Evolutionary conservation across 2,113 vertebrate genomes (phyloP), one percentile per base, ranked within the genome.

Genomic region (Porphyrio hochstetteri): DNA sequence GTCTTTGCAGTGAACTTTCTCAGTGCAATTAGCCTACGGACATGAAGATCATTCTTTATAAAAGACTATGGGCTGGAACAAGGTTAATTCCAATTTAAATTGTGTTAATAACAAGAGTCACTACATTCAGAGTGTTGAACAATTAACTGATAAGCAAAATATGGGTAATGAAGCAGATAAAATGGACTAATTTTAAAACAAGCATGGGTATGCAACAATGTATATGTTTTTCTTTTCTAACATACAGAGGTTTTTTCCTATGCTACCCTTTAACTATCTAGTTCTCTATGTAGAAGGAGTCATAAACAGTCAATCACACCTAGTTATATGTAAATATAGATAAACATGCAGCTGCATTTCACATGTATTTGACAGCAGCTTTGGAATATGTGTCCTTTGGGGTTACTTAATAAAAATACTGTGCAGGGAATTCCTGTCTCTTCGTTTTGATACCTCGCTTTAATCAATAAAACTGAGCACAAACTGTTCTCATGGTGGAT

Each of bases 11-110:
- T 95, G 96, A 97, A 96, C 86, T 96, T 96, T 96, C 92, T 93
- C 92, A 67, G 75, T 38, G 35, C 76, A 95, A 93, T 98, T 97
- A 97, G 78, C 94, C 67, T 90, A 95, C 42, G 94, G 88, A 91
- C 94, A 93, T 44, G 88, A 91, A 96, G 96, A 97, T 97, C 55
- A 79, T 89, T 97, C 95, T 96, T 98, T 96, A 95, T 97, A 96
- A 95, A 91, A 91, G 79, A 94, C 65, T 95, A 90, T 79, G 53
- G 78, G 59, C 77, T 74, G 40, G 76, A 94, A 96, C 86, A 97
- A 97, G 96, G 97, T 97, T 97, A 98, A 96, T 95, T 92, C 63
- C 53, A 94, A 93, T 95, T 95, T 97, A 96, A 97, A 96, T 69
- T 71, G 33, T 69, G 87, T 92, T 97, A 97, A 97, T 94, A 77